These are phyloP conservation scores for Drosophila infuscata DNA, from an alignment of 2,888 invertebrate species.

Conservation along the genomic window DNA sequence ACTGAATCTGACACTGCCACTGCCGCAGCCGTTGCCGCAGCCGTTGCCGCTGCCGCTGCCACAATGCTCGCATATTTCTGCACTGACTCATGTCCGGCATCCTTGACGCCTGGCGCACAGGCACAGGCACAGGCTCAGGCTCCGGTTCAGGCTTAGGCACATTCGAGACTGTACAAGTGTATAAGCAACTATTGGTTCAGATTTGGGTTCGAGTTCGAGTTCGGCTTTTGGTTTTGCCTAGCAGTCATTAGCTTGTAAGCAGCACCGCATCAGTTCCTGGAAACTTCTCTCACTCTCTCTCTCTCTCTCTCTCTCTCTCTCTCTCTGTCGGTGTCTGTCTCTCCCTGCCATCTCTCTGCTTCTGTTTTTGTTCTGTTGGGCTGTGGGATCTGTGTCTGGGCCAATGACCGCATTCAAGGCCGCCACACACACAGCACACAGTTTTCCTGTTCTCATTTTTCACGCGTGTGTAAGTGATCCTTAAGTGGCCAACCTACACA, in stretches of 20 bases:
- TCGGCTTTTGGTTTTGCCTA: conserved; percentile 43
- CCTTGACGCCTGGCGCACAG: conserved; percentile 38
- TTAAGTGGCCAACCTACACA: conserved; percentile 48
- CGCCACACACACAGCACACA: conserved; percentile 38
- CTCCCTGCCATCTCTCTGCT: conserved; percentile 6
- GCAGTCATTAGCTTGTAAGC: conserved; percentile 76
- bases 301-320: not conserved
- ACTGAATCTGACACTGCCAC: conserved; percentile 28
- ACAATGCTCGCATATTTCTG: conserved; percentile 48
- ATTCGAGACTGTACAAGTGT: conserved; percentile 45
- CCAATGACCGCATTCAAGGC: conserved; percentile 73
- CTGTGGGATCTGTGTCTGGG: conserved; percentile 44
- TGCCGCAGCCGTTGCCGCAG: conserved; percentile 14
- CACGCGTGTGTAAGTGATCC: conserved; percentile 53
- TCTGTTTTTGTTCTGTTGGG: not conserved
- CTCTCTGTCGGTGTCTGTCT: not conserved
- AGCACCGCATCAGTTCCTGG: conserved; percentile 61
- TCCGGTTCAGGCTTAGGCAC: conserved; percentile 36
- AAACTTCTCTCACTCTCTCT: conserved; percentile 44
- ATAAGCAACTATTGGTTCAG: conserved; percentile 18
- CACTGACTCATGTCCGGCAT: conserved; percentile 61
- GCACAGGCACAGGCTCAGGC: conserved; percentile 37
- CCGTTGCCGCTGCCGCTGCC: conserved; percentile 20
- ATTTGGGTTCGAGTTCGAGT: conserved; percentile 6
- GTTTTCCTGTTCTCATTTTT: conserved; percentile 75